phyloP scores from a whole-genome alignment of 2,888 invertebrate species.

The Drosophila kanekoi region DNA sequence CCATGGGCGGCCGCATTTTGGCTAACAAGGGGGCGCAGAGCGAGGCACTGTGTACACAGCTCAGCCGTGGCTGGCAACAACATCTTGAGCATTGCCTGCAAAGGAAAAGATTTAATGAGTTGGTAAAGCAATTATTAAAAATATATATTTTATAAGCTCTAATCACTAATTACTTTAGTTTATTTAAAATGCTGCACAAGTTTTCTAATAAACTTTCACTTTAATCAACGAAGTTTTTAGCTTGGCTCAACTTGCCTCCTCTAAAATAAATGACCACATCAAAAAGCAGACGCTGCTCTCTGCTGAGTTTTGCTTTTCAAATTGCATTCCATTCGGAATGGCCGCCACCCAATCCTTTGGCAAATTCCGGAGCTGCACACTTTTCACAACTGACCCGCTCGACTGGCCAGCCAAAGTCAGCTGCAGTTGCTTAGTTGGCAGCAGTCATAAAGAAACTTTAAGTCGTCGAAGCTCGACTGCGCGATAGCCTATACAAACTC shows the following conservation, averaged over 20 bases:
- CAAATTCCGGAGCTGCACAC: slow-evolving; percentile 7
- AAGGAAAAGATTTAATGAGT: not conserved
- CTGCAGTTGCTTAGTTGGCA: slow-evolving; percentile 11
- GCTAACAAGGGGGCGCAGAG: slow-evolving; percentile 17
- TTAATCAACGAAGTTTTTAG: not conserved
- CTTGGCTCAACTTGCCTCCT: not conserved
- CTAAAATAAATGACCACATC: slow-evolving; percentile 2
- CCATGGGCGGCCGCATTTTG: slow-evolving; percentile 81
- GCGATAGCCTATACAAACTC: slow-evolving; percentile 1
- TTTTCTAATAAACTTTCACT: not conserved
- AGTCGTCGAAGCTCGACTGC: not conserved
- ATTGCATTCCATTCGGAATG: slow-evolving; percentile 20
- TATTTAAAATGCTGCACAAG: not conserved
- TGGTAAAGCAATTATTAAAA: not conserved
- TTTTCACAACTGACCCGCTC: not conserved
- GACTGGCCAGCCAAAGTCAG: slow-evolving; percentile 6
- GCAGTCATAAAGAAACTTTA: slow-evolving; percentile 8
- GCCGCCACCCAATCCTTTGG: not conserved
- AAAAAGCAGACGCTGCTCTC: slow-evolving; percentile 7
- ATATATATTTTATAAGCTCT: not conserved
- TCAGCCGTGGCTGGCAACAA: slow-evolving; percentile 63
- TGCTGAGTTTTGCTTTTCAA: slow-evolving; percentile 13
- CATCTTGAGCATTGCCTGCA: slow-evolving; percentile 62
- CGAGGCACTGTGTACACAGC: slow-evolving; percentile 39
- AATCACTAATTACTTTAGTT: not conserved